Conservation (phyloP, 2,113 vertebrate species). For the Tetrax tetrax region DNA sequence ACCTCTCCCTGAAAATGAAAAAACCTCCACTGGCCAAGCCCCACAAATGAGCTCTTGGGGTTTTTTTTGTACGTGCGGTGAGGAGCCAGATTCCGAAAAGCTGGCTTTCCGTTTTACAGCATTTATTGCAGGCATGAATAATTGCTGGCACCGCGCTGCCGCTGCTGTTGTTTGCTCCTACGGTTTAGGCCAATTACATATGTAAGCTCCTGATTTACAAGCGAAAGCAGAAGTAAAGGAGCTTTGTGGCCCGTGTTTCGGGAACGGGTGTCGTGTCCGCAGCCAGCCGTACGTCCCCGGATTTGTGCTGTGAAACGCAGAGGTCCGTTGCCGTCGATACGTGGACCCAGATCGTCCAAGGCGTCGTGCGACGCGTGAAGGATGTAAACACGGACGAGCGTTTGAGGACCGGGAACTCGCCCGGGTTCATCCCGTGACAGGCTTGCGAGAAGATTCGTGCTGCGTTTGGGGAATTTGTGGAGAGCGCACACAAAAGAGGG, state of each 20-base stretch:
- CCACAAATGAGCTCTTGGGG: background rate
- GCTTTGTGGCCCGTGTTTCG: slow-evolving; percentile 40
- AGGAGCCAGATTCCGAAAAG: slow-evolving; percentile 29
- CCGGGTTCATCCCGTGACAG: background rate
- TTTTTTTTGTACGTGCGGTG: background rate
- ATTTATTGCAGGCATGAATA: slow-evolving; percentile 61
- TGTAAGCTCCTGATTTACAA: slow-evolving; percentile 64
- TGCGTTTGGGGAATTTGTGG: background rate
- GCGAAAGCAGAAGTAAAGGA: slow-evolving; percentile 45
- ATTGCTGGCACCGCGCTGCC: slow-evolving; percentile 47
- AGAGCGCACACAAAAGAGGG: background rate
- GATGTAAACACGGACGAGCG: background rate
- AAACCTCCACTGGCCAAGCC: background rate
- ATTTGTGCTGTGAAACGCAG: background rate
- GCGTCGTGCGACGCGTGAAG: background rate
- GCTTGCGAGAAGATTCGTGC: background rate
- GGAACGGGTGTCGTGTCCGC: background rate
- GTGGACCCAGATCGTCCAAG: background rate
- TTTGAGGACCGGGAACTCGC: background rate
- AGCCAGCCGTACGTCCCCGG: background rate
- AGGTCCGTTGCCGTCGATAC: background rate
- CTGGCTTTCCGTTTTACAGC: slow-evolving; percentile 34
- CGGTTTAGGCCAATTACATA: slow-evolving; percentile 53
- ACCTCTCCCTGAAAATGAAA: background rate
- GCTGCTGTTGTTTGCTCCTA: slow-evolving; percentile 63